These are phyloP conservation scores for Heliconius nattereri DNA, from an alignment of 1,140 invertebrate genomes.

Conservation along the genomic window DNA sequence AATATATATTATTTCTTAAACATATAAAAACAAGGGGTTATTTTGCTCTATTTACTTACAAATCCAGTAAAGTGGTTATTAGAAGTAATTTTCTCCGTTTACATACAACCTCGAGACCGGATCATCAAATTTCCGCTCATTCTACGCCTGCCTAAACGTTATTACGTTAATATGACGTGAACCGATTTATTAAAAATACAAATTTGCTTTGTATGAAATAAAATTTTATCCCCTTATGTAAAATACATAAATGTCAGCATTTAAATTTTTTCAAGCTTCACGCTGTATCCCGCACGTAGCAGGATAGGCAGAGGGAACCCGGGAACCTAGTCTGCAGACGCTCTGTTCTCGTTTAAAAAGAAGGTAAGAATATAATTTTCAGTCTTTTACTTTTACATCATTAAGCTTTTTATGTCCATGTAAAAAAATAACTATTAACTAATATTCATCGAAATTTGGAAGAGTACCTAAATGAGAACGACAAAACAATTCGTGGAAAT, in stretches of 20 bases:
- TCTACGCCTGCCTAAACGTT: constrained; percentile 21
- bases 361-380: too few relatives aligned
- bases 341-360: background rate
- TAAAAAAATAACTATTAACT: too few relatives aligned
- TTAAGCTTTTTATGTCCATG: too few relatives aligned
- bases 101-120: constrained; percentile 25
- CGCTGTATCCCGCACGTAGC: background rate
- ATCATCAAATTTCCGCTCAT: constrained; percentile 33
- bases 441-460: too few relatives aligned
- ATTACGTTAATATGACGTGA: constrained; percentile 19
- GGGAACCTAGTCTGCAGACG: background rate
- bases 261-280: background rate
- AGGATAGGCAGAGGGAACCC: background rate
- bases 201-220: background rate
- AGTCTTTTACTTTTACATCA: too few relatives aligned
- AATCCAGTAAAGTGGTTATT: constrained; percentile 13
- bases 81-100: constrained; percentile 26
- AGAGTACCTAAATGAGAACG: too few relatives aligned
- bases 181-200: constrained; percentile 21
- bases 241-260: background rate
- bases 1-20: background rate
- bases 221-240: background rate
- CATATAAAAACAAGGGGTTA: background rate
- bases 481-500: too few relatives aligned
- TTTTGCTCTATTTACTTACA: background rate